A percentile compares a stretch with the other conserved stretches of the same genome.
Evolutionary conservation across 2,888 invertebrate species (phyloP).

Genomic region (Hydriomena furcata): DNA sequence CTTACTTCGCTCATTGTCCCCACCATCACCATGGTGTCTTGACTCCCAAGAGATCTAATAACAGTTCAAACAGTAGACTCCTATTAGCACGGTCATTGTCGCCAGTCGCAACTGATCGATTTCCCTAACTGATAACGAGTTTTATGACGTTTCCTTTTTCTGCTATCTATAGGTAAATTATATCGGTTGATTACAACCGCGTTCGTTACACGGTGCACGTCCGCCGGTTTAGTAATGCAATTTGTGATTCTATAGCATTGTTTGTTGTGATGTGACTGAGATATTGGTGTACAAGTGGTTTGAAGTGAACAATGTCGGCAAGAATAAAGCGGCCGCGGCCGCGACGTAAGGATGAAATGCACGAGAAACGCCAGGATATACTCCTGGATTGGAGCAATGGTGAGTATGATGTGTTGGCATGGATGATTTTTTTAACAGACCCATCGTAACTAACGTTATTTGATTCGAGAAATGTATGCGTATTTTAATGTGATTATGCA

Average conservation of each 20-base stretch:
- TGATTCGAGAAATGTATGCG: neutral
- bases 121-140: constrained; percentile 59
- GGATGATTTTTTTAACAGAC: neutral
- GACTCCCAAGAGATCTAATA: constrained; percentile 7
- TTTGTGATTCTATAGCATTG: constrained; percentile 45
- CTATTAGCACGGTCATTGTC: constrained; percentile 41
- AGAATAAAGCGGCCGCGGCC: constrained; percentile 64
- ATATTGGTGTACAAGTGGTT: constrained; percentile 36
- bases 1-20: constrained; percentile 26
- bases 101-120: constrained; percentile 42
- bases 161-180: constrained; percentile 65
- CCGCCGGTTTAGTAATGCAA: constrained; percentile 51
- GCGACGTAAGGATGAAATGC: constrained; percentile 67
- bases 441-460: neutral
- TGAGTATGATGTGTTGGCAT: constrained; percentile 46
- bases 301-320: constrained; percentile 57
- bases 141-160: constrained; percentile 71
- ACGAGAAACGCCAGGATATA: constrained; percentile 69
- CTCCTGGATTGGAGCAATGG: constrained; percentile 74
- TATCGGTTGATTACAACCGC: constrained; percentile 57
- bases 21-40: constrained; percentile 23
- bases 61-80: constrained; percentile 30
- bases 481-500: neutral
- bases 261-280: constrained; percentile 55
- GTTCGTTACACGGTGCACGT: constrained; percentile 68